Evolutionary conservation across 2,888 invertebrate species (phyloP).

Genomic region (Himalopsyche japonica): DNA sequence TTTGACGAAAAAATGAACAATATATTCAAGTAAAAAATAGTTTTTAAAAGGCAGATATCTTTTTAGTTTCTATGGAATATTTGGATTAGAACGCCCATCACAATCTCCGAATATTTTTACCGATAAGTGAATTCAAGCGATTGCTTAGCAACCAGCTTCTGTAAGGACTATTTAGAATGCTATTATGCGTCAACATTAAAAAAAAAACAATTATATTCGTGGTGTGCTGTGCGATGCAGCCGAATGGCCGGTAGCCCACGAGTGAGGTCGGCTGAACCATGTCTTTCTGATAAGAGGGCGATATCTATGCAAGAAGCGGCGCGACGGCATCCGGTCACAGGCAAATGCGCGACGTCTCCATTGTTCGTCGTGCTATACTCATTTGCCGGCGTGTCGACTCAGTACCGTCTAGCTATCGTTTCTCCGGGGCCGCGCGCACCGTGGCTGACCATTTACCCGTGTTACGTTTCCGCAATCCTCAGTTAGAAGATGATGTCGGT

Average conservation of each 20-base stretch:
- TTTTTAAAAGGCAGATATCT: no score
- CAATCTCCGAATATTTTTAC: no score
- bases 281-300: slow-evolving; percentile 15
- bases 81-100: no score
- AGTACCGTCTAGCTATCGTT: not conserved
- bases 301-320: slow-evolving; percentile 37
- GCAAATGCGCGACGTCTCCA: slow-evolving; percentile 35
- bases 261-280: not conserved
- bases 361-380: slow-evolving; percentile 29
- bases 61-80: no score
- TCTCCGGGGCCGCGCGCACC: not conserved
- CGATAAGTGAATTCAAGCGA: no score
- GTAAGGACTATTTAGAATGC: no score
- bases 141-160: no score
- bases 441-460: not conserved
- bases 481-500: not conserved
- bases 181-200: no score
- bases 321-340: slow-evolving; percentile 34
- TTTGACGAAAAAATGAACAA: no score
- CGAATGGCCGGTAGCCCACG: not conserved
- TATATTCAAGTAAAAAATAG: no score
- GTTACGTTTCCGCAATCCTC: not conserved
- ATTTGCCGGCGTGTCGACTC: not conserved
- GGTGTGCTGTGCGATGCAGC: not conserved
- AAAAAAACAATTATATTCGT: no score